phyloP scores from a whole-genome alignment of 30 jellyfish, hydroid and myxozoan species.

The Sanderia malayensis region DNA sequence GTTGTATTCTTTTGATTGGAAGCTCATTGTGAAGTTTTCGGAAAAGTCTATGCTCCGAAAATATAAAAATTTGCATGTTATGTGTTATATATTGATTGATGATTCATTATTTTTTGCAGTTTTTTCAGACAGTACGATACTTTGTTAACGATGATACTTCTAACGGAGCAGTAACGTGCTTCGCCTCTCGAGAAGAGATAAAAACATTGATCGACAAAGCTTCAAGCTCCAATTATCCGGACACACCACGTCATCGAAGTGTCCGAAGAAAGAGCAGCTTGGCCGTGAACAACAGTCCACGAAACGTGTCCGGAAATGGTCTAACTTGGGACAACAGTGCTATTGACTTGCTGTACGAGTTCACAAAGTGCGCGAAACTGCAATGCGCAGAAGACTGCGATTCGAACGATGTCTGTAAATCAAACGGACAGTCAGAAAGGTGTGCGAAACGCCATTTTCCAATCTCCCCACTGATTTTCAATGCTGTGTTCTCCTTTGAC shows the following conservation, averaged over 20 bases:
- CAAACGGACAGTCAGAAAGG: conserved; percentile 31
- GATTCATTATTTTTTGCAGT: conserved; percentile 16
- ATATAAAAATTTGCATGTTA: too few relatives aligned
- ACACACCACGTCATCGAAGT: conserved; percentile 67
- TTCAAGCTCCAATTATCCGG: conserved; percentile 26
- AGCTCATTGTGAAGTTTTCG: too few relatives aligned
- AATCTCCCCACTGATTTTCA: too few relatives aligned
- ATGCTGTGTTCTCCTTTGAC: too few relatives aligned
- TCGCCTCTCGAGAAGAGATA: conserved; percentile 37
- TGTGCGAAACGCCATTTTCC: too few relatives aligned
- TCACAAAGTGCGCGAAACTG: conserved; percentile 23
- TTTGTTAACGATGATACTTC: conserved; percentile 29
- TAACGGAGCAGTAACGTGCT: conserved; percentile 13
- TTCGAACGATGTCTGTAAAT: conserved; percentile 13
- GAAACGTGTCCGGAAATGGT: conserved; percentile 13
- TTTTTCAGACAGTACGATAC: conserved; percentile 56
- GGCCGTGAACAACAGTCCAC: conserved; percentile 21
- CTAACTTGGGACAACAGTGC: conserved; percentile 53
- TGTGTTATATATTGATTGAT: too few relatives aligned
- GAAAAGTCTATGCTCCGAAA: too few relatives aligned
- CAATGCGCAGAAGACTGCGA: conserved; percentile 42
- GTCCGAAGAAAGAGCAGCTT: conserved; percentile 60
- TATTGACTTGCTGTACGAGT: conserved; percentile 39
- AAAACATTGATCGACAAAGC: conserved; percentile 30
- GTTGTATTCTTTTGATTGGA: too few relatives aligned